Base-by-base conservation (phyloP, 2,113 vertebrate species). In the Morone saxatilis region DNA sequence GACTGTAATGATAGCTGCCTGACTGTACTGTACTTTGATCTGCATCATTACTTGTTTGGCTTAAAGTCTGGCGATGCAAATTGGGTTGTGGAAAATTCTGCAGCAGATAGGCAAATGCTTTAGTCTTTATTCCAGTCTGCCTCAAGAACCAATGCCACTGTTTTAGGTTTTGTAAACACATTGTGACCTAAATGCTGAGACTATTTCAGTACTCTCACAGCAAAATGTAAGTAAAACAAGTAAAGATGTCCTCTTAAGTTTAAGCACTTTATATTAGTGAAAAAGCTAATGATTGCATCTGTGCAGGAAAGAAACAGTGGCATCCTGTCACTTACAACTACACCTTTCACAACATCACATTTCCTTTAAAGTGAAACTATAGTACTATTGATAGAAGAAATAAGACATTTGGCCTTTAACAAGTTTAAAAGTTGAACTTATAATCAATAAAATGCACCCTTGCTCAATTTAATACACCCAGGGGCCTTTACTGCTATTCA, bases 11-110 rank as follows among this genome's bases (percentile, higher is more conserved):
- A 54, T n/a, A 22, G 31, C 43, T 68, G 11, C 66, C 19, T 60
- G 50, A 84, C 41, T 63, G 6, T 84, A 68, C 73, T 84, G 81
- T 86, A 50, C 67, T 59, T 38, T 54, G 71, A 72, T 31, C 66
- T 82, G 45, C 43, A 72, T 76, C 50, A 6, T 25, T 8, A 40
- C 36, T 31, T 87, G 81, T 88, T 89, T 89, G 69, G 40, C 85
- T 67, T 60, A 31, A 62, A 56, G 70, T 78, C 63, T n/a, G 69
- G 7, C 14, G 74, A 96, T 95, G 94, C 94, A 96, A 95, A 96
- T 95, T 31, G 17, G 11, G 4, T 80, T 51, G 80, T 92, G 92
- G 93, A 93, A 94, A 84, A n/a, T 88, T 87, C 31, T 80, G 51
- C 22, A 82, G 17, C 71, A 66, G 88, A 95, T 92, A 96, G 69